Evolutionary conservation across 2,888 invertebrate genomes (phyloP), one percentile per base, ranked within the genome.

Genomic region (Desoria tigrina): DNA sequence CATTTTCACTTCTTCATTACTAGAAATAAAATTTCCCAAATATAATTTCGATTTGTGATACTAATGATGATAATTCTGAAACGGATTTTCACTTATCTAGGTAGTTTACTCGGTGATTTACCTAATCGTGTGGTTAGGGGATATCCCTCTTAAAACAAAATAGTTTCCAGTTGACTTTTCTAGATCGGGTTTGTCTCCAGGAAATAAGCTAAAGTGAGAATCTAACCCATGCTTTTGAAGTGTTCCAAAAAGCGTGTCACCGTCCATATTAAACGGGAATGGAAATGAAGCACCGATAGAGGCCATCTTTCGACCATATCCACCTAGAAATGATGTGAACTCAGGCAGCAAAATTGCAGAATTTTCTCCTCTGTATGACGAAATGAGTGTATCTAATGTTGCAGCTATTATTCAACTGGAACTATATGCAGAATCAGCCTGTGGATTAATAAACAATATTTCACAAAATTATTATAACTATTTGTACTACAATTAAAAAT

Each of bases 351-450:
- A 14, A 39, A 42, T 39, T n/a, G 32, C 21, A 16, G 55, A 27
- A 37, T 16, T 18, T 9, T 51, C 55, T 21, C 66, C 59, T n/a
- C 42, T 21, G 42, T 64, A 64, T 7, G 45, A 63, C 32, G 75
- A 74, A 26, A 87, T 80, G 79, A 89, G 87, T 61, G 92, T 91
- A 76, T 95, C 94, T 58, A 95, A 79, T 63, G 89, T 89, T 7
- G 91, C 85, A 24, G 93, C 94, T 64, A 95, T 78, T 69, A 95
- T 81, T 1, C 91, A 89, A 77, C 92, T 90, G 4, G 89, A 89
- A 77, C 94, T 92, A 79, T 94, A 94, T 37, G 86, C 83, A 60
- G 87, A 80, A 66, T 86, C 82, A 26, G 83, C 79, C 79, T 87
- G 74, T 61, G 80, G 59, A 39, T 18, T 55, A 51, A n/a, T n/a